These are phyloP conservation scores for Ctenochaetus hawaiiensis DNA, from an alignment of 2,797 vertebrate genomes.

Conservation along the genomic window DNA sequence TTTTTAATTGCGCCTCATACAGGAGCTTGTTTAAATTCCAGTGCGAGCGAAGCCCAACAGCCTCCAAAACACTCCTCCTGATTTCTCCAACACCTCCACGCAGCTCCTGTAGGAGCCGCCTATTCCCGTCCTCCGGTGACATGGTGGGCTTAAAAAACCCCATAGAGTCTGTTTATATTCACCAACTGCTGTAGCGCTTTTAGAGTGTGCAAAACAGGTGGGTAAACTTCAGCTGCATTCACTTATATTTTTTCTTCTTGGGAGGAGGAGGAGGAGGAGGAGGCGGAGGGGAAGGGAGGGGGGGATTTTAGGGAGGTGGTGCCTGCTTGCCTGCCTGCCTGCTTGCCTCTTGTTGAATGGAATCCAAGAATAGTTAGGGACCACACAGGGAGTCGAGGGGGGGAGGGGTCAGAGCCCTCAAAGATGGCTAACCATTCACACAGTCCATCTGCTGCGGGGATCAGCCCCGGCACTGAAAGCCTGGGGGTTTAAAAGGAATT, in stretches of 20 bases:
- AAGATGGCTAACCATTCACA: constrained; percentile 96
- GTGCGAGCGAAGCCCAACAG: constrained; percentile 30
- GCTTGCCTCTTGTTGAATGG: constrained; percentile 94
- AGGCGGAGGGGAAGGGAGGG: constrained; percentile 59
- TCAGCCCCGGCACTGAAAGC: constrained; percentile 87
- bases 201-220: constrained; percentile 90
- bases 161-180: constrained; percentile 83
- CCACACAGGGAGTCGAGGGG: constrained; percentile 93
- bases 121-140: constrained; percentile 69
- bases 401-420: constrained; percentile 89
- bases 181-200: constrained; percentile 83
- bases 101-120: constrained; percentile 64
- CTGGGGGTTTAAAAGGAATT: constrained; percentile 92
- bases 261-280: constrained; percentile 75
- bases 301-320: constrained; percentile 82
- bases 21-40: constrained; percentile 41
- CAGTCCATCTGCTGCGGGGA: constrained; percentile 96
- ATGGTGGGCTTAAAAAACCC: constrained; percentile 79
- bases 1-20: constrained; percentile 8
- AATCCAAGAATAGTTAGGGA: constrained; percentile 97
- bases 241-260: constrained; percentile 83
- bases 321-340: constrained; percentile 83
- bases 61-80: constrained; percentile 38
- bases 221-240: constrained; percentile 91
- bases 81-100: constrained; percentile 62